Evolutionary conservation across 2,888 invertebrate species (phyloP), one percentile per base, ranked within the genome.

Genomic region (Trichogramma dendrolimi): DNA sequence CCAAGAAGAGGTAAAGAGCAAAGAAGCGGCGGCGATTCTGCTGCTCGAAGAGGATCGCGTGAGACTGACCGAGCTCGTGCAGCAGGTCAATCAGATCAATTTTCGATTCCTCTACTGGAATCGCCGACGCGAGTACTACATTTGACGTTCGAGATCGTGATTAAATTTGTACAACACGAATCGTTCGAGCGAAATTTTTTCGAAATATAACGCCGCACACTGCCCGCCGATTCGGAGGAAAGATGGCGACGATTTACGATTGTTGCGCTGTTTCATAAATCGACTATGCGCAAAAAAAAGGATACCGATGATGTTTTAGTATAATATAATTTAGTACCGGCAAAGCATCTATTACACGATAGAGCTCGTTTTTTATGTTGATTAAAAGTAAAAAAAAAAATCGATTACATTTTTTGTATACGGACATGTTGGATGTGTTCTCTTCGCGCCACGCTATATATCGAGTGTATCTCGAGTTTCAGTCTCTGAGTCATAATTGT

Each of bases 1-100:
- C 69, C 84, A 82, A 71, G 78, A 79, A 70, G 78, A 79, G 79
- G 79, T 79, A 79, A 78, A 75, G n/a, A n/a, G 2, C 8, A 46
- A 10, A 14, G 14, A 14, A 14, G 14, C 14, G n/a, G n/a, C n/a
- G n/a, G n/a, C n/a, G 14, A 14, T 14, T 14, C 14, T 14, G 14
- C 14, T 14, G 14, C 14, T 14, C 14, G 14, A 14, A 14, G 59
- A 55, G 2, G 55, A 61, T 75, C 76, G 76, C 73, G 77, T 74
- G 72, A 76, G 77, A 64, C 68, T 75, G 67, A 69, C 70, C 61
- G 72, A 73, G 69, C 75, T 80, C 68, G 75, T 72, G 62, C 75
- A 77, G 66, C 67, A 74, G 71, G 72, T 80, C 69, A 72, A 76
- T 66, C 68, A 70, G 46, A 71, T 73, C 66, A 79, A 77, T 69